phyloP scores from a whole-genome alignment of 1,140 invertebrate species.

The Dufourea novaeangliae region DNA sequence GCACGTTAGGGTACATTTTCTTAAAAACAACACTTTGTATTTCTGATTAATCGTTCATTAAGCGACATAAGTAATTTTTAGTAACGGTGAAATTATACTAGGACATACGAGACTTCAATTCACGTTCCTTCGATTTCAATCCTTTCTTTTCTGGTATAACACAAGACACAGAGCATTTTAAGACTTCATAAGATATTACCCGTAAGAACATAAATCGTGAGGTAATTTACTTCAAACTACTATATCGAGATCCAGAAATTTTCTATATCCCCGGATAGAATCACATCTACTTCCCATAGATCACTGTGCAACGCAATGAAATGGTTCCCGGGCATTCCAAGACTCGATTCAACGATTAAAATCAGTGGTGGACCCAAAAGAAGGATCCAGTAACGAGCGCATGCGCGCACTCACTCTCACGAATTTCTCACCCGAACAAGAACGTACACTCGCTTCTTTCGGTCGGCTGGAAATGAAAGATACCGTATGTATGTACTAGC shows the following conservation, averaged over 20 bases:
- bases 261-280: not conserved
- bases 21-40: too few relatives aligned
- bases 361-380: not conserved
- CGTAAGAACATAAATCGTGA: not conserved
- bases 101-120: too few relatives aligned
- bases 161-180: not conserved
- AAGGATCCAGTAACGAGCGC: too few relatives aligned
- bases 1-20: not conserved
- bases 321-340: not conserved
- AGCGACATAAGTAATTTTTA: too few relatives aligned
- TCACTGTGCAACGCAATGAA: not conserved
- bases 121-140: too few relatives aligned
- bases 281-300: not conserved
- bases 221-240: not conserved
- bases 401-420: not conserved
- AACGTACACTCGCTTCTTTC: not conserved
- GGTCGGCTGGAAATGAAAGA: conserved; percentile 19
- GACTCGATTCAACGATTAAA: not conserved
- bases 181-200: not conserved
- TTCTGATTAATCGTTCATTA: too few relatives aligned
- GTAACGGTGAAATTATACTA: too few relatives aligned
- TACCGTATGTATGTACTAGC: not conserved
- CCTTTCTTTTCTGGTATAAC: not conserved
- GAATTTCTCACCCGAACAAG: not conserved
- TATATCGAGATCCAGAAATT: too few relatives aligned